phyloP scores from a whole-genome alignment of 1,140 invertebrate genomes.

The Drosophila kurseongensis region DNA sequence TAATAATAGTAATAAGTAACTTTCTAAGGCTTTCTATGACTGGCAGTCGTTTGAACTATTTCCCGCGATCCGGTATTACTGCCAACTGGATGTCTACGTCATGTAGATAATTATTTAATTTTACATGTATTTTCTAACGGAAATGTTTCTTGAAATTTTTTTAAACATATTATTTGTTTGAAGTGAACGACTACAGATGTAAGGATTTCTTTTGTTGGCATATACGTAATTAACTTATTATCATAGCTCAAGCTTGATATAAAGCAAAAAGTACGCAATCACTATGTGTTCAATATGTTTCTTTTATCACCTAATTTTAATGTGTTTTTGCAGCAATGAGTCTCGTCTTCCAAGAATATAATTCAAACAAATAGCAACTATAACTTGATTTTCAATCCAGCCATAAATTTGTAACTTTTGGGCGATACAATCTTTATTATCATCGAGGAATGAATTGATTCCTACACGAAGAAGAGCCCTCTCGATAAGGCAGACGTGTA shows the following conservation, averaged over 20 bases:
- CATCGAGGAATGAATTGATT: background rate
- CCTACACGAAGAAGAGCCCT: background rate
- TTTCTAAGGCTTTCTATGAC: too few relatives aligned
- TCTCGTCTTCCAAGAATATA: background rate
- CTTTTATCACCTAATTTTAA: slow-evolving; percentile 76
- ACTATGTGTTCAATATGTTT: slow-evolving; percentile 73
- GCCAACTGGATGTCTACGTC: background rate
- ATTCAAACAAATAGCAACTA: too few relatives aligned
- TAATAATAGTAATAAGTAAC: too few relatives aligned
- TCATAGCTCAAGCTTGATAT: too few relatives aligned
- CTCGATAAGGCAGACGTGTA: background rate
- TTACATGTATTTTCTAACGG: background rate
- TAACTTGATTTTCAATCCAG: too few relatives aligned
- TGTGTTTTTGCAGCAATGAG: slow-evolving; percentile 70
- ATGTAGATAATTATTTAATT: background rate
- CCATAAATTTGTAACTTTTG: too few relatives aligned
- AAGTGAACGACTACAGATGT: background rate
- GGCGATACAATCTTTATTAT: background rate
- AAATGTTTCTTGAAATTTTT: background rate
- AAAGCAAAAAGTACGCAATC: background rate
- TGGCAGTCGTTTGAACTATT: background rate
- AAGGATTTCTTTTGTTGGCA: too few relatives aligned
- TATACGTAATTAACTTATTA: too few relatives aligned
- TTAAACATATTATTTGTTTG: too few relatives aligned
- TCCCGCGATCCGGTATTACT: background rate